Percentiles rank a stretch among this genome's conserved stretches.
These are phyloP conservation scores for Crioceris asparagi DNA, from an alignment of 2,888 invertebrate species.

Conservation along the genomic window DNA sequence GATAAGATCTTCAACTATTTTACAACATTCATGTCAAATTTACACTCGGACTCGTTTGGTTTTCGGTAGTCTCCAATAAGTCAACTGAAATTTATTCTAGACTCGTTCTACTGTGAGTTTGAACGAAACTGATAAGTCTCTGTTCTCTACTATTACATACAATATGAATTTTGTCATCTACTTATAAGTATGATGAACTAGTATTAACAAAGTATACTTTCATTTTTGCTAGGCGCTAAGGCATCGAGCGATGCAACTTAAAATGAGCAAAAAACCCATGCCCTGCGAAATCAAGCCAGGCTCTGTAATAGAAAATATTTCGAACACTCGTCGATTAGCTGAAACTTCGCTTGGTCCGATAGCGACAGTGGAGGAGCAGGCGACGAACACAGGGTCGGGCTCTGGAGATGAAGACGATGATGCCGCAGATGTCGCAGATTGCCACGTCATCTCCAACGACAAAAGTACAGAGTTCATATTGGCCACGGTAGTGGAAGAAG, in stretches of 20 bases:
- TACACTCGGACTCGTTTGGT: too few species aligned
- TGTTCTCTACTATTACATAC: too few species aligned
- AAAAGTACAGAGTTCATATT: constrained; percentile 85
- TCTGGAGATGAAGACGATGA: constrained; percentile 78
- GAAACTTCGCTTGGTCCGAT: constrained; percentile 65
- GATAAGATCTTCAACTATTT: too few species aligned
- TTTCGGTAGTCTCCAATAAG: too few species aligned
- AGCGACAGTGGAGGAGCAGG: constrained; percentile 64
- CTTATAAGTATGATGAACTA: too few species aligned
- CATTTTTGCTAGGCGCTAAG: constrained; percentile 61
- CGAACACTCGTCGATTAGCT: constrained; percentile 67
- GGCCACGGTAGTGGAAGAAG: constrained; percentile 78
- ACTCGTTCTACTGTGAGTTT: too few species aligned
- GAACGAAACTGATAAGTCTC: too few species aligned
- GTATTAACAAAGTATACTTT: too few species aligned
- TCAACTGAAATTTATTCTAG: too few species aligned
- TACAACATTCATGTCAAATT: too few species aligned
- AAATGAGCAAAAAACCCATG: constrained; percentile 70
- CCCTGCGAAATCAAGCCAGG: constrained; percentile 61
- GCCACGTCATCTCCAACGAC: constrained; percentile 81
- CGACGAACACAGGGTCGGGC: constrained; percentile 83
- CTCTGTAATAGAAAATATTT: constrained; percentile 82
- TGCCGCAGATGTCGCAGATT: constrained; percentile 47
- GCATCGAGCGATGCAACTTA: constrained; percentile 71
- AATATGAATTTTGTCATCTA: too few species aligned